Conservation (phyloP, 2,888 invertebrate genomes). For the Isotomurus palustris region DNA sequence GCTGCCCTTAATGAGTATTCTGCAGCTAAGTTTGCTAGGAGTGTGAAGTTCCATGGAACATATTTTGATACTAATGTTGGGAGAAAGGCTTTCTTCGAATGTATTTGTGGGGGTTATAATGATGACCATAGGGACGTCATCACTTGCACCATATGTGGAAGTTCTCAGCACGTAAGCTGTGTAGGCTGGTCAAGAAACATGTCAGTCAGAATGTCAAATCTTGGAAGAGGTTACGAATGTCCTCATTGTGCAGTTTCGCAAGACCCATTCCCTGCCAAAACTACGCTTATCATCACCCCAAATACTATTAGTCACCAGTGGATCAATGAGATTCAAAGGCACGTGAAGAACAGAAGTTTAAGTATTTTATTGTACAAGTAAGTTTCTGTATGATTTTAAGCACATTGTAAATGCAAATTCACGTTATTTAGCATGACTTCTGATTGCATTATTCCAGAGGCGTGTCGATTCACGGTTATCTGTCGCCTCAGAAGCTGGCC, state of each 20-base stretch:
- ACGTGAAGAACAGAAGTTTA: conserved; percentile 54
- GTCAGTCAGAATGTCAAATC: background rate
- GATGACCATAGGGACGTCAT: conserved; percentile 48
- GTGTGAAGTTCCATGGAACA: conserved; percentile 35
- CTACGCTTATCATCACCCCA: conserved; percentile 71
- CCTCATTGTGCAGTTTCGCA: conserved; percentile 39
- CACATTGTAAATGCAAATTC: background rate
- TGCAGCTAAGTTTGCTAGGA: conserved; percentile 23
- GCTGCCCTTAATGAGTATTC: conserved; percentile 39
- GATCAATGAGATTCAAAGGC: conserved; percentile 64
- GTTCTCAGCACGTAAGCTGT: conserved; percentile 62
- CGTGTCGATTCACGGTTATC: conserved; percentile 55
- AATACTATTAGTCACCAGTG: conserved; percentile 64
- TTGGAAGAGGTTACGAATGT: conserved; percentile 28
- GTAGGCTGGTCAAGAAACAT: conserved; percentile 53
- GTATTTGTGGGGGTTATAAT: conserved; percentile 51
- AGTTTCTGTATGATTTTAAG: conserved; percentile 10
- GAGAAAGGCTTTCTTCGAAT: conserved; percentile 49
- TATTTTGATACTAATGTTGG: conserved; percentile 46
- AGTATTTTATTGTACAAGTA: conserved; percentile 56
- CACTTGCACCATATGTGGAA: conserved; percentile 58
- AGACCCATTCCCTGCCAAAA: conserved; percentile 55
- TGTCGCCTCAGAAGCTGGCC: conserved; percentile 61
- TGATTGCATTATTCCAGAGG: conserved; percentile 49
- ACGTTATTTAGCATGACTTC: background rate